These are phyloP conservation scores for Caenorhabditis becei DNA, from an alignment of 2,888 invertebrate species.

Conservation along the genomic window DNA sequence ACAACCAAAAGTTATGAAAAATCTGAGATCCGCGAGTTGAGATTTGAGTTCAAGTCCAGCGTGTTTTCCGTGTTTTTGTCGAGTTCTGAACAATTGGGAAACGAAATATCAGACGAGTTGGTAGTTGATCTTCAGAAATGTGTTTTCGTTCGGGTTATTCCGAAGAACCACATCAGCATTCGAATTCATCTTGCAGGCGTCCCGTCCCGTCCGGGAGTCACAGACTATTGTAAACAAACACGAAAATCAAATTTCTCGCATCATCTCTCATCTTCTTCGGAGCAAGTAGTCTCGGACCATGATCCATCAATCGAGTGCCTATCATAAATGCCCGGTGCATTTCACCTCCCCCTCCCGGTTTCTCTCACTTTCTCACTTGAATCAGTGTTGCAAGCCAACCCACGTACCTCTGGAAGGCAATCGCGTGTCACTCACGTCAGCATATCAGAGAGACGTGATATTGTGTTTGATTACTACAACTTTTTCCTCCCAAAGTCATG, in stretches of 20 bases:
- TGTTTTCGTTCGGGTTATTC: constrained; percentile 28
- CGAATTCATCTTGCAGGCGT: constrained; percentile 30
- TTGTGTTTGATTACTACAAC: constrained; percentile 58
- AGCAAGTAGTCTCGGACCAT: constrained; percentile 12
- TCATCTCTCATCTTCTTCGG: constrained; percentile 4
- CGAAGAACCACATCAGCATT: constrained; percentile 43
- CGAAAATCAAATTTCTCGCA: constrained; percentile 53
- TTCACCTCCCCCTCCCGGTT: constrained; percentile 18
- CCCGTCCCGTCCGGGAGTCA: no score
- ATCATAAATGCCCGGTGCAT: constrained; percentile 44
- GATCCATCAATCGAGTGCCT: constrained; percentile 55
- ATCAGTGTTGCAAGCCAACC: constrained; percentile 14
- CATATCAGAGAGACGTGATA: constrained; percentile 36
- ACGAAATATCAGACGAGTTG: neutral
- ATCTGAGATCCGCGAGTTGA: no score
- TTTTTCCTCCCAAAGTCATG: constrained; percentile 20
- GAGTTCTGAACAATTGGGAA: neutral
- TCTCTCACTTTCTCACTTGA: constrained; percentile 15
- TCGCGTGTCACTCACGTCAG: constrained; percentile 51
- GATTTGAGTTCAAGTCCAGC: neutral
- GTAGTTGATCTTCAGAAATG: constrained; percentile 8
- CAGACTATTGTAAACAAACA: constrained; percentile 48
- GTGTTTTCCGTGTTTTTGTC: neutral
- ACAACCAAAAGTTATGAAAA: no score
- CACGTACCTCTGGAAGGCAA: constrained; percentile 38